Evolutionary conservation across 1,140 invertebrate genomes (phyloP), one percentile per base, ranked within the genome.

Genomic region (Halictus rubicundus): DNA sequence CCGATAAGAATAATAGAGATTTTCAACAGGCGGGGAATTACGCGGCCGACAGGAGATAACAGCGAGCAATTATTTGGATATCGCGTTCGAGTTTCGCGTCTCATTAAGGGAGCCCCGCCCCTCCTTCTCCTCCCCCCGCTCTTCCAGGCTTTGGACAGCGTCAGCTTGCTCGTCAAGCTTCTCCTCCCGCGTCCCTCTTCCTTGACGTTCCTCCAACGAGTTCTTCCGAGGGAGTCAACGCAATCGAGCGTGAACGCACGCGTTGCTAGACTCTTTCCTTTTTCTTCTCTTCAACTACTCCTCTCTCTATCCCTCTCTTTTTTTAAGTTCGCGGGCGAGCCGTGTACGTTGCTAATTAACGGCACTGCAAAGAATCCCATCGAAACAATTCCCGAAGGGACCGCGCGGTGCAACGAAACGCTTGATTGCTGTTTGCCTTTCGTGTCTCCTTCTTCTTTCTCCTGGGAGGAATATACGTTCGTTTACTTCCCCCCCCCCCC

Each of bases 41-140:
- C 66, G 66, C 68, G 27, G 27, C 10, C 49, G 49, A 54, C 49
- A 57, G 49, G 27, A 69, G 68, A 69, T 69, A 69, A 69, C 49
- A 37, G 21, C 19, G 16, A 69, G 21, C 68, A 69, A 69, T 69
- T 69, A 69, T 69, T 69, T 69, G 68, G 52, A 69, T 69, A 69
- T 54, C 27, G 16, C 66, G 39, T 25, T 52, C 23, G 25, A 19
- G 49, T 54, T 68, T 68, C 23, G 49, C 39, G 37, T 32, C 60
- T 27, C 59, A 14, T 25, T 60, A 60, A 10, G 60, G 27, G 6
- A 5, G 5, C 1, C 21, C 54, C 1, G 2, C 16, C 52, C 39
- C 2, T 39, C 37, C 37, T 39, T 39, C 2, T 2, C 37, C 37
- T 7, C 8, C 5, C 39, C 8, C 8, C 10, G 39, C 10, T 42